A percentile compares a stretch with the other conserved stretches of the same genome.
These are phyloP conservation scores for Hirudinaria manillensis DNA, from an alignment of 2,888 invertebrate genomes.

Conservation along the genomic window DNA sequence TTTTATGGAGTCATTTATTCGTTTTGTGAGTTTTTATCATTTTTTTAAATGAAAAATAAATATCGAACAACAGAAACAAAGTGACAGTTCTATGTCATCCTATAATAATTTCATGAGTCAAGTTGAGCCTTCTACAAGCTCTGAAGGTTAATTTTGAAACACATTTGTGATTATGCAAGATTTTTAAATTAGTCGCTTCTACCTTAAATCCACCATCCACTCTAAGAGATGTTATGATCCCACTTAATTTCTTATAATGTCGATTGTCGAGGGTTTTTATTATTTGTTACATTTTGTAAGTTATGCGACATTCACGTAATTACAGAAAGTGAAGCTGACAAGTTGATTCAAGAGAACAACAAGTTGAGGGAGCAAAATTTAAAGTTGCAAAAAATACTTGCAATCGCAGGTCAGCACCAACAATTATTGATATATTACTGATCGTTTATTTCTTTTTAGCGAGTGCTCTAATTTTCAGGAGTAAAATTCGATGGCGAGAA, in stretches of 20 bases:
- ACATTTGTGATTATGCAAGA: too few species aligned
- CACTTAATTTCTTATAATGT: not conserved
- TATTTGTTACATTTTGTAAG: not conserved
- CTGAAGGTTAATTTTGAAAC: not conserved
- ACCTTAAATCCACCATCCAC: too few species aligned
- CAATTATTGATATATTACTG: not conserved
- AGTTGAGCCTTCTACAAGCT: constrained; percentile 12
- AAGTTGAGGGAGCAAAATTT: constrained; percentile 29
- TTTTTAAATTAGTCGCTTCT: too few species aligned
- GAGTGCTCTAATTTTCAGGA: constrained; percentile 4
- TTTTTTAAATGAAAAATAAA: not conserved
- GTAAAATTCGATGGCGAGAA: constrained; percentile 22
- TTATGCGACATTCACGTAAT: not conserved
- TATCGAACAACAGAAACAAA: not conserved
- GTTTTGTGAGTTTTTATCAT: too few species aligned
- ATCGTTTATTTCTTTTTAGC: constrained; percentile 5
- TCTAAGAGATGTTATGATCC: not conserved
- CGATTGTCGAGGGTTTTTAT: not conserved
- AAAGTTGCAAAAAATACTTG: constrained; percentile 28
- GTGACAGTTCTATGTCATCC: not conserved
- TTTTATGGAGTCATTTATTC: too few species aligned
- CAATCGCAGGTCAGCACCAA: constrained; percentile 12
- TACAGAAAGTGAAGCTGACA: constrained; percentile 25
- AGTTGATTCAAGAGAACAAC: constrained; percentile 27
- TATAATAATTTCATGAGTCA: constrained; percentile 7